Base-by-base conservation (phyloP, 2,113 vertebrate genomes). In the Heterochromis multidens region DNA sequence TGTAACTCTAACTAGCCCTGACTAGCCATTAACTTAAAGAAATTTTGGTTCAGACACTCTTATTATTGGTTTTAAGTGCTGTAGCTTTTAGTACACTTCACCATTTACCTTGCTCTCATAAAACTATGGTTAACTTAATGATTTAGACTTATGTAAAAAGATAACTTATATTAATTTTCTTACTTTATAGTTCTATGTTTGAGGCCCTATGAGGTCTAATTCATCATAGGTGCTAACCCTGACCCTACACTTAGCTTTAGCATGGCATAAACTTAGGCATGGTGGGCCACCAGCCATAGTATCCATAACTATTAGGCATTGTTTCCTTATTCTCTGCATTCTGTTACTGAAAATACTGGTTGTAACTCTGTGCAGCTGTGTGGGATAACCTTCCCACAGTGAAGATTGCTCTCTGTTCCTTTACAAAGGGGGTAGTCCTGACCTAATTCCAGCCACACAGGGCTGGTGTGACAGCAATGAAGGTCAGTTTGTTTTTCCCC, bases 401-500 rank as follows among this genome's bases (percentile, higher is more conserved):
- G 33, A 88, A 27, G 25, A 7, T 12, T 23, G n/a, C 40, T 62
- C 80, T 60, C 78, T 16, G 3, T 3, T 80, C 17, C 19, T 74
- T 40, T 27, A 74, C 70, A 74, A 33, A 33, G n/a, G 10, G 29
- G 72, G 49, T 40, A 17, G 57, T 83, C 79, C 86, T 89, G 86
- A 90, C 86, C 82, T 37, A 52, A 23, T 85, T 87, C 46, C 77
- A 74, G 60, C 74, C 80, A 57, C 77, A 81, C 27, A 80, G 81
- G 16, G 46, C 58, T 67, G 79, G 77, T 25, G 37, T 60, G 81
- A 80, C 83, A 81, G 43, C 83, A 77, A 33, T 83, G 78, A 80
- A 81, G 81, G 84, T 85, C 61, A 82, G 74, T 72, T 80, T 63
- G 58, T 87, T 88, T 80, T 84, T 70, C 59, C 65, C 61, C 63